Percentiles rank a stretch among this genome's conserved stretches.
These are phyloP conservation scores for Cheilosia vernalis DNA, from an alignment of 2,888 invertebrate genomes.

Conservation along the genomic window DNA sequence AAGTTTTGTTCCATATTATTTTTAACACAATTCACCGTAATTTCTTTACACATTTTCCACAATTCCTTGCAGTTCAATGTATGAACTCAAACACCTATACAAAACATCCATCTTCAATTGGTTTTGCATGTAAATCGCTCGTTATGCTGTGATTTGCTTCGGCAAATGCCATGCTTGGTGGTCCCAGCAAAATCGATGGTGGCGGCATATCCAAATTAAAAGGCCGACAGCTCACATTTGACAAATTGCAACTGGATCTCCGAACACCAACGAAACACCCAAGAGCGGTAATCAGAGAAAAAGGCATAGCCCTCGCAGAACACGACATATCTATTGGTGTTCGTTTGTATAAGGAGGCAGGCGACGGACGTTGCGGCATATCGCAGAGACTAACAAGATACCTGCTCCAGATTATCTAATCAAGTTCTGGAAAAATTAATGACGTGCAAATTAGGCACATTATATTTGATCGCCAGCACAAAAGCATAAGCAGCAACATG, in stretches of 20 bases:
- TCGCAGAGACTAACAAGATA: slow-evolving; percentile 67
- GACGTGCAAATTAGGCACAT: slow-evolving; percentile 74
- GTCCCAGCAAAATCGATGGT: slow-evolving; percentile 46
- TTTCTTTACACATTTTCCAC: no score
- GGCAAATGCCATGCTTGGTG: slow-evolving; percentile 53
- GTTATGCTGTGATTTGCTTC: slow-evolving; percentile 19
- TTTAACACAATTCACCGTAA: no score
- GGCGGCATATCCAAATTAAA: slow-evolving; percentile 61
- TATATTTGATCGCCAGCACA: slow-evolving; percentile 71
- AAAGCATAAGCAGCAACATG: slow-evolving; percentile 67
- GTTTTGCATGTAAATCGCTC: slow-evolving; percentile 12
- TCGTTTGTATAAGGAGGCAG: slow-evolving; percentile 23
- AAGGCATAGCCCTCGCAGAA: slow-evolving; percentile 17
- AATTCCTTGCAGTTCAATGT: no score
- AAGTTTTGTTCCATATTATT: no score
- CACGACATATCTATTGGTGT: slow-evolving; percentile 55
- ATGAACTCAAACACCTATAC: background rate
- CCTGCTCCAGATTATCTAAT: slow-evolving; percentile 73
- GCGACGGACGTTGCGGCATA: slow-evolving; percentile 47
- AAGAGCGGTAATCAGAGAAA: slow-evolving; percentile 36
- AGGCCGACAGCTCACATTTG: slow-evolving; percentile 64
- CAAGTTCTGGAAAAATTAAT: slow-evolving; percentile 67
- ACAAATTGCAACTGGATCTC: slow-evolving; percentile 66
- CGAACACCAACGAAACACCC: slow-evolving; percentile 53
- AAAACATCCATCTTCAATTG: background rate